A percentile compares a stretch with the other conserved stretches of the same genome.
phyloP scores from a whole-genome alignment of 2,888 invertebrate genomes.

The Palloptera scutellata region DNA sequence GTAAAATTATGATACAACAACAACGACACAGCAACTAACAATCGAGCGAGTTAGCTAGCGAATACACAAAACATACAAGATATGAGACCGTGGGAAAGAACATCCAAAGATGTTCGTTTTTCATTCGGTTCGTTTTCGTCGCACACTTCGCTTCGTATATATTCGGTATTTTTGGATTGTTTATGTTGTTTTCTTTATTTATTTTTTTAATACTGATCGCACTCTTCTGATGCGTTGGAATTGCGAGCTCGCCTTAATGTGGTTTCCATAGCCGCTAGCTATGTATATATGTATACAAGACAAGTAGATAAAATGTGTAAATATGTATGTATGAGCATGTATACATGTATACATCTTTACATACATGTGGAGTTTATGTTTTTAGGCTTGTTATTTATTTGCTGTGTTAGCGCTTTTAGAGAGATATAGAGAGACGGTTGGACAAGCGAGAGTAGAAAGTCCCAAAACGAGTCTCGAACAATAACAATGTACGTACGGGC shows the following conservation, averaged over 20 bases:
- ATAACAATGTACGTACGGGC: not conserved
- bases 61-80: constrained; percentile 51
- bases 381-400: constrained; percentile 23
- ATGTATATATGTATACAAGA: too few species aligned
- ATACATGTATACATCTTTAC: not conserved
- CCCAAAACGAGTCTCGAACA: constrained; percentile 11
- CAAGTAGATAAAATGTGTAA: not conserved
- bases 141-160: constrained; percentile 16
- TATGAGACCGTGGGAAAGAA: constrained; percentile 65
- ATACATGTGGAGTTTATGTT: not conserved
- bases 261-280: not conserved
- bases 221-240: constrained; percentile 7
- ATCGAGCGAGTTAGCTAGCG: constrained; percentile 11
- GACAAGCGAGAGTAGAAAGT: not conserved
- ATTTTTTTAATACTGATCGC: constrained; percentile 24
- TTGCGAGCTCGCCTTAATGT: constrained; percentile 7
- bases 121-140: constrained; percentile 32
- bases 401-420: constrained; percentile 28
- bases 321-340: constrained; percentile 5
- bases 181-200: constrained; percentile 23
- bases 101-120: constrained; percentile 56
- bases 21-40: constrained; percentile 43
- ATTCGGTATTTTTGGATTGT: constrained; percentile 33
- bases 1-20: constrained; percentile 18
- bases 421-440: constrained; percentile 22